Percentiles rank a stretch among this genome's conserved stretches.
Conservation (phyloP, 1,140 invertebrate species). For the Aphelenchoides avenae region DNA sequence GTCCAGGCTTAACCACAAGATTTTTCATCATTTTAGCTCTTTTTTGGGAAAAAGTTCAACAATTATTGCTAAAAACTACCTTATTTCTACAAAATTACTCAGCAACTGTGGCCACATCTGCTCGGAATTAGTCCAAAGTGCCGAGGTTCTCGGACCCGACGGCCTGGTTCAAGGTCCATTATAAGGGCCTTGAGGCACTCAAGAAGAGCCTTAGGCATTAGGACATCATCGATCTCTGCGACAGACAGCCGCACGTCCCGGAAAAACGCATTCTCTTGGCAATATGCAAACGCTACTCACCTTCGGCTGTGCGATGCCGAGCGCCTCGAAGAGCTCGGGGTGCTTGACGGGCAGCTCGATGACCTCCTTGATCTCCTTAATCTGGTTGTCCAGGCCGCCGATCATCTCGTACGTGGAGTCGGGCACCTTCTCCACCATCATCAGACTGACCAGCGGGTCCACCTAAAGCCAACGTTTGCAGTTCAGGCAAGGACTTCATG, state of each 20-base stretch:
- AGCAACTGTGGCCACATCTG: no score
- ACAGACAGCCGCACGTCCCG: no score
- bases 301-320: conserved; percentile 98
- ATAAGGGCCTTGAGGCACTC: no score
- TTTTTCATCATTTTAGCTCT: neutral
- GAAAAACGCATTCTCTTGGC: neutral
- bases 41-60: neutral
- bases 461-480: conserved; percentile 68
- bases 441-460: conserved; percentile 97
- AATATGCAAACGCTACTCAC: conserved; percentile 53
- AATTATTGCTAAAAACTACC: no score
- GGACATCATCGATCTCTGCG: no score
- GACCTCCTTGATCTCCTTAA: conserved; percentile 99
- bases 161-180: no score
- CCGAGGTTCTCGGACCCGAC: no score
- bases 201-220: no score
- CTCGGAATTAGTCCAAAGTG: no score
- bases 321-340: conserved; percentile 96
- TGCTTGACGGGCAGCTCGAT: conserved; percentile 99
- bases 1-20: neutral
- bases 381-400: conserved; percentile 96
- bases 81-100: no score
- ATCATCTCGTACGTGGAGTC: conserved; percentile 99
- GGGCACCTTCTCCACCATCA: conserved; percentile 99
- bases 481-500: neutral